These are phyloP conservation scores for Propithecus deckenii DNA, from an alignment of 2,797 vertebrate genomes.

Conservation along the genomic window DNA sequence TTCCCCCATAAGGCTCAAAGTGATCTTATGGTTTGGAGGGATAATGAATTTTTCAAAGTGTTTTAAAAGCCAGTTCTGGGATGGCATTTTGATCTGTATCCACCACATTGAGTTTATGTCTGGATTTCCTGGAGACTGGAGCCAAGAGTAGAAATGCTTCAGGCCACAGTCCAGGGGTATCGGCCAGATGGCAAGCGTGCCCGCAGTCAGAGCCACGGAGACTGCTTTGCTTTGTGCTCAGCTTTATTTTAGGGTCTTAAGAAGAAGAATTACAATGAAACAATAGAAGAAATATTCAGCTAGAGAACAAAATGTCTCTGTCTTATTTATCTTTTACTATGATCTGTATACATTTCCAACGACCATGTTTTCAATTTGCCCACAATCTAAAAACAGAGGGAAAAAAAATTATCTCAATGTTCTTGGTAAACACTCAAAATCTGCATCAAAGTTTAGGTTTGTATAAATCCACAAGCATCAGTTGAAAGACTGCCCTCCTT, in stretches of 20 bases:
- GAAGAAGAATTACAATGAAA: neutral
- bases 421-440: slow-evolving; percentile 16
- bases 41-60: slow-evolving; percentile 63
- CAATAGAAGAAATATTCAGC: neutral
- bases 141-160: slow-evolving; percentile 10
- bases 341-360: neutral
- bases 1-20: neutral
- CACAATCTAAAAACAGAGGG: neutral
- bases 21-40: slow-evolving; percentile 11
- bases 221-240: neutral
- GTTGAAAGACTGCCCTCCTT: neutral
- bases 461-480: neutral
- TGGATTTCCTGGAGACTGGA: slow-evolving; percentile 33
- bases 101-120: slow-evolving; percentile 19
- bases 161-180: neutral
- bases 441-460: neutral
- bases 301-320: neutral
- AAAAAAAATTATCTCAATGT: neutral
- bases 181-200: neutral
- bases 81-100: slow-evolving; percentile 45
- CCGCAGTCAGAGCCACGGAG: neutral
- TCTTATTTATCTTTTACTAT: neutral
- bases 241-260: neutral
- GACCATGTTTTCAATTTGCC: neutral
- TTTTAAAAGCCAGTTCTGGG: slow-evolving; percentile 57